These are phyloP conservation scores for Cydia pomonella DNA, from an alignment of 1,140 invertebrate species.

Conservation along the genomic window DNA sequence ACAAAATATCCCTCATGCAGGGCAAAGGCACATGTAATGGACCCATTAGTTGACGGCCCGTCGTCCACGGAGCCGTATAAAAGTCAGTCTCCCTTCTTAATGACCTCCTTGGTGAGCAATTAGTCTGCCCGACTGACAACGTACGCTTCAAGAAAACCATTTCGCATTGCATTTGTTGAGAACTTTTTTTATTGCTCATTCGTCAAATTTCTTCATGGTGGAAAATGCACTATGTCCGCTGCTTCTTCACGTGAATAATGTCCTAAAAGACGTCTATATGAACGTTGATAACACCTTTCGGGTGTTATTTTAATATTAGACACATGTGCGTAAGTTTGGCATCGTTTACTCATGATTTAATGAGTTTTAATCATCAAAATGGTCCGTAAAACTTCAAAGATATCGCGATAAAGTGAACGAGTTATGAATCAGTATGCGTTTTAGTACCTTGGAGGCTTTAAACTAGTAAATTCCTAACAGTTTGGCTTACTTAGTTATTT, in stretches of 20 bases:
- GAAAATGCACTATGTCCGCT: not conserved
- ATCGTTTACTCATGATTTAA: slow-evolving; percentile 8
- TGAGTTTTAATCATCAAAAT: slow-evolving; percentile 9
- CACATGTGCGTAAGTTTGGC: not conserved
- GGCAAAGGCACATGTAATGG: slow-evolving; percentile 2
- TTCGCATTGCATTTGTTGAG: slow-evolving; percentile 20
- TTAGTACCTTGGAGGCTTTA: not conserved
- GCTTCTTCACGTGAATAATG: not conserved
- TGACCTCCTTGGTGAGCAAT: slow-evolving; percentile 26
- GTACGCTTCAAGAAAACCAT: slow-evolving; percentile 24
- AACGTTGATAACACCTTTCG: not conserved
- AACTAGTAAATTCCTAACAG: not conserved
- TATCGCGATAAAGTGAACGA: slow-evolving; percentile 4
- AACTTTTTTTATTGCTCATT: slow-evolving; percentile 27
- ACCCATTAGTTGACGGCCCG: slow-evolving; percentile 19
- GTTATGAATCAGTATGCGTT: not conserved
- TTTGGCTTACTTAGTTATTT: not conserved
- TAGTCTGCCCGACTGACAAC: slow-evolving; percentile 20
- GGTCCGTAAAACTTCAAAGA: slow-evolving; percentile 3
- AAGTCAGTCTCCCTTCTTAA: slow-evolving; percentile 27
- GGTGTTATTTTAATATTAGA: not conserved
- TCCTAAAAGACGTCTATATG: not conserved
- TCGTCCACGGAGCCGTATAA: slow-evolving; percentile 6
- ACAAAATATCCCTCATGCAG: slow-evolving; percentile 4
- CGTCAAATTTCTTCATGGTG: not conserved